Conservation (phyloP, 64 coral and sea anemone species). For the Orbicella faveolata region DNA sequence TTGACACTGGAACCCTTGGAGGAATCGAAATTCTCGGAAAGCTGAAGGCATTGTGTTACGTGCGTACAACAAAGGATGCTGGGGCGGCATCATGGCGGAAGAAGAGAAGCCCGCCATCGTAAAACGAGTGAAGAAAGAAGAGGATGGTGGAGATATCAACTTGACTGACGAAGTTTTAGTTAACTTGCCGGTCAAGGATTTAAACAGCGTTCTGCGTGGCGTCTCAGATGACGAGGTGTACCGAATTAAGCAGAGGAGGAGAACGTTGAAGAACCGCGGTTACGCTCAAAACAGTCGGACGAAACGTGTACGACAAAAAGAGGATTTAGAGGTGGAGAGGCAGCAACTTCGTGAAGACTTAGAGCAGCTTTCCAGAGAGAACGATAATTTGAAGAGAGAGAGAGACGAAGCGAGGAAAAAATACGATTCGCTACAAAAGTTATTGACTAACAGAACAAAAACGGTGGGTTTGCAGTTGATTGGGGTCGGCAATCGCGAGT, state of each 20-base stretch:
- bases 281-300: conserved; percentile 98
- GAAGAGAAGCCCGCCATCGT: conserved; percentile 68
- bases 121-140: conserved; percentile 80
- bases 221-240: conserved; percentile 75
- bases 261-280: conserved; percentile 96
- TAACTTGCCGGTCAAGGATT: conserved; percentile 81
- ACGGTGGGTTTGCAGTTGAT: conserved; percentile 58
- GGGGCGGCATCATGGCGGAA: conserved; percentile 95
- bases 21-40: no score
- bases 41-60: not conserved
- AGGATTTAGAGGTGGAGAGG: conserved; percentile 83
- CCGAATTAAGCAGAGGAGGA: conserved; percentile 80
- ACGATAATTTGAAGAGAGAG: conserved; percentile 87
- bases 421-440: conserved; percentile 85
- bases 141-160: conserved; percentile 43
- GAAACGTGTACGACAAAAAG: conserved; percentile 87
- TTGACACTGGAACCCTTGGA: no score
- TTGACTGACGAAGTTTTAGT: conserved; percentile 75
- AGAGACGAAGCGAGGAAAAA: conserved; percentile 90
- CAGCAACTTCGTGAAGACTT: conserved; percentile 79
- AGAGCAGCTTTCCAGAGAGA: conserved; percentile 85
- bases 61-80: conserved; percentile 55
- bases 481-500: not conserved
- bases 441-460: conserved; percentile 86
- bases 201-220: conserved; percentile 70